Conservation (phyloP, 2,113 vertebrate genomes). For the Anser cygnoides region DNA sequence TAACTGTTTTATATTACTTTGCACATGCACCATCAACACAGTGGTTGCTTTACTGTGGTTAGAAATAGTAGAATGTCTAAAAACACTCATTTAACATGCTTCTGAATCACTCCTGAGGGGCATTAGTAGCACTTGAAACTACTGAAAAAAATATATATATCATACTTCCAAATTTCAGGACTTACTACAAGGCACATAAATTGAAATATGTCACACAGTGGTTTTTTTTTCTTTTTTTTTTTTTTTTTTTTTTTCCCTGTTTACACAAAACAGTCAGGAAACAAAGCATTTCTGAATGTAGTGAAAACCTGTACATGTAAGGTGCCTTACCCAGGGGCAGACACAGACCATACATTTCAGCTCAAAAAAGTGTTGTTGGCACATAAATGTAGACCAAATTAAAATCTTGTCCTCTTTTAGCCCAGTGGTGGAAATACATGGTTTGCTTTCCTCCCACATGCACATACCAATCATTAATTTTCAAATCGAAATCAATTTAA, state of each 20-base stretch:
- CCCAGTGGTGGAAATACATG: background rate
- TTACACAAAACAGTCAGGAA: background rate
- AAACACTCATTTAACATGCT: conserved; percentile 13
- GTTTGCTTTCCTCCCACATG: background rate
- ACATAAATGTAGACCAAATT: background rate
- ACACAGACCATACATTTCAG: background rate
- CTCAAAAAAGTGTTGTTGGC: background rate
- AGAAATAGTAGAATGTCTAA: background rate
- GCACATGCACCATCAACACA: background rate
- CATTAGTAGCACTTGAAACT: background rate
- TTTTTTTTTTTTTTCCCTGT: background rate
- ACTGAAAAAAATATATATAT: background rate
- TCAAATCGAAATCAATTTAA: conserved; percentile 6
- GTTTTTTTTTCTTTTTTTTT: background rate
- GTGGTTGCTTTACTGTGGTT: background rate
- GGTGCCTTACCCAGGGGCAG: background rate
- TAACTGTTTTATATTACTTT: conserved; percentile 52
- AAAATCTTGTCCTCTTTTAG: background rate
- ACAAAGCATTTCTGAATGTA: background rate
- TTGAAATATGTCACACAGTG: background rate
- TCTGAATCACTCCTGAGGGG: conserved; percentile 22
- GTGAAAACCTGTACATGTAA: background rate
- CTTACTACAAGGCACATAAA: background rate
- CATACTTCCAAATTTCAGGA: background rate
- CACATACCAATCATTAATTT: background rate